phyloP scores from a whole-genome alignment of 2,888 invertebrate genomes.

The Thymelicus sylvestris region DNA sequence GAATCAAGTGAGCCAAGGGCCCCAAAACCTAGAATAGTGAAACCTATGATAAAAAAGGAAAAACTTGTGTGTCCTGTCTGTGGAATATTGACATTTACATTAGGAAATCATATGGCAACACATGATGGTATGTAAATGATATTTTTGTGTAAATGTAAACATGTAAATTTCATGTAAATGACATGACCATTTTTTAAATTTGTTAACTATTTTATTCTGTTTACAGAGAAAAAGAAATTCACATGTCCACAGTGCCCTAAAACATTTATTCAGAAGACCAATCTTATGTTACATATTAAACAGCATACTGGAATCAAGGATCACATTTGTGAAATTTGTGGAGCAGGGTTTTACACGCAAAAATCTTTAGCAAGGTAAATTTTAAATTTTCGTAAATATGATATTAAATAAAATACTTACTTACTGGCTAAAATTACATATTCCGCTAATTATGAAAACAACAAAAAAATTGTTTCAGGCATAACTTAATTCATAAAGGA shows the following conservation, averaged over 20 bases:
- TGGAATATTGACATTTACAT: slow-evolving; percentile 76
- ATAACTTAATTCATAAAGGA: slow-evolving; percentile 80
- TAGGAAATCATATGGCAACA: slow-evolving; percentile 77
- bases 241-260: slow-evolving; percentile 75
- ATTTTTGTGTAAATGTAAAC: background rate
- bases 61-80: slow-evolving; percentile 81
- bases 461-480: slow-evolving; percentile 60
- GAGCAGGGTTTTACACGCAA: slow-evolving; percentile 79
- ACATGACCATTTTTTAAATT: background rate
- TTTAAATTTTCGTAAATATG: background rate
- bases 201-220: slow-evolving; percentile 14
- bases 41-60: slow-evolving; percentile 62
- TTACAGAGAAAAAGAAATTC: slow-evolving; percentile 77
- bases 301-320: slow-evolving; percentile 78
- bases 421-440: no score
- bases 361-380: slow-evolving; percentile 77
- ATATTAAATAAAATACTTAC: no score
- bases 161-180: no score
- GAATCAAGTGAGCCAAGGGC: slow-evolving; percentile 40
- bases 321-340: slow-evolving; percentile 80
- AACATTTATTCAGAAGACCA: slow-evolving; percentile 76
- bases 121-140: slow-evolving; percentile 69
- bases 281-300: slow-evolving; percentile 71
- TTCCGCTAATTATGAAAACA: no score
- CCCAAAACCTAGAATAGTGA: slow-evolving; percentile 8